Conservation (phyloP, 30 jellyfish, hydroid and myxozoan genomes). For the Hydra vulgaris region DNA sequence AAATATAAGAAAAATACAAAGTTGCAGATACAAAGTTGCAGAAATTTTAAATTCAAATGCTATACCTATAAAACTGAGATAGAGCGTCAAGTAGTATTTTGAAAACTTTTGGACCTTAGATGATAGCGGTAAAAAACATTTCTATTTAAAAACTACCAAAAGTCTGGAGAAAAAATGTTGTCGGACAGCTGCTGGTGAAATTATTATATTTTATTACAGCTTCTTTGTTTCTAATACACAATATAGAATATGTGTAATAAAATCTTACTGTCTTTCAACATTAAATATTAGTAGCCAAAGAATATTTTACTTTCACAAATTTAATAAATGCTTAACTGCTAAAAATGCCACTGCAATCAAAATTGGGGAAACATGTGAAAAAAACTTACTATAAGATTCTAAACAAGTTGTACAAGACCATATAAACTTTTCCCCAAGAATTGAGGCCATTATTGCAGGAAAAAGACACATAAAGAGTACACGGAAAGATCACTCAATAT, state of each 20-base stretch:
- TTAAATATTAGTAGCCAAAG: background rate
- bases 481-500: background rate
- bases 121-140: no score
- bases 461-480: background rate
- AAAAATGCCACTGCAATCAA: background rate
- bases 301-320: background rate
- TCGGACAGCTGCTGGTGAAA: background rate
- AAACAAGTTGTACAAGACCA: conserved; percentile 3
- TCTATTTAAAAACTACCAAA: background rate
- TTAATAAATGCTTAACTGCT: background rate
- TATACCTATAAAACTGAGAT: no score
- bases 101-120: no score
- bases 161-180: background rate
- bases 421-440: background rate
- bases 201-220: background rate
- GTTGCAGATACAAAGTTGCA: no score
- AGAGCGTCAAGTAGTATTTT: no score
- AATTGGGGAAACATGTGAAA: background rate
- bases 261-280: background rate
- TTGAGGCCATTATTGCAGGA: background rate
- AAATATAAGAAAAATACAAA: no score
- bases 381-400: background rate
- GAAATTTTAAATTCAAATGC: no score
- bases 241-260: background rate
- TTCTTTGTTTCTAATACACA: background rate